A percentile compares a stretch with the other conserved stretches of the same genome.
These are phyloP conservation scores for Drosophila falleni DNA, from an alignment of 2,888 invertebrate genomes.

Conservation along the genomic window DNA sequence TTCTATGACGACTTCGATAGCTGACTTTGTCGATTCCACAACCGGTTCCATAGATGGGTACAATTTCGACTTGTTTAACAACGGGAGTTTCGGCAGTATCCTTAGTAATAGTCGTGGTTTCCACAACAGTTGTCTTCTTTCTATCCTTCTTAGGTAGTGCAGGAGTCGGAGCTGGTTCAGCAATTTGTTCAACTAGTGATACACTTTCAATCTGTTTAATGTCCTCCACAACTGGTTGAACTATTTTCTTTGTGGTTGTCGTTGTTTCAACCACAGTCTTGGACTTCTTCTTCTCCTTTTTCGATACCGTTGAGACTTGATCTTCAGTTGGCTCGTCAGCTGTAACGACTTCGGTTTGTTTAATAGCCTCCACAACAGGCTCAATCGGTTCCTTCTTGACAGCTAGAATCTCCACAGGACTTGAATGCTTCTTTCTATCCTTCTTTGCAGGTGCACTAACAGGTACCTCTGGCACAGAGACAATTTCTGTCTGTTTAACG, in stretches of 20 bases:
- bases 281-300: conserved; percentile 41
- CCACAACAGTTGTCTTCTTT: conserved; percentile 13
- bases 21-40: neutral
- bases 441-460: conserved; percentile 16
- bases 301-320: conserved; percentile 3
- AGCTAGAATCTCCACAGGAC: conserved; percentile 14
- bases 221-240: conserved; percentile 16
- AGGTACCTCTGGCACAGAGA: neutral
- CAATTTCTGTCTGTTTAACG: conserved; percentile 6
- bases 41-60: neutral
- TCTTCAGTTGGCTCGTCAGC: conserved; percentile 15
- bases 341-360: conserved; percentile 5
- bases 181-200: neutral
- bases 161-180: conserved; percentile 1
- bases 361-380: conserved; percentile 15
- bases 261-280: conserved; percentile 26
- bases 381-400: conserved; percentile 16
- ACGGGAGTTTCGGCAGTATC: neutral
- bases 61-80: neutral
- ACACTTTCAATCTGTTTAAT: conserved; percentile 6
- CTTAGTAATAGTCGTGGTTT: conserved; percentile 5
- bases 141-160: neutral
- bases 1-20: neutral
- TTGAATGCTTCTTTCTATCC: conserved; percentile 34
- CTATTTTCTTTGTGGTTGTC: conserved; percentile 5